phyloP scores from a whole-genome alignment of 2,797 vertebrate genomes.

The Atherinosoma microstoma region DNA sequence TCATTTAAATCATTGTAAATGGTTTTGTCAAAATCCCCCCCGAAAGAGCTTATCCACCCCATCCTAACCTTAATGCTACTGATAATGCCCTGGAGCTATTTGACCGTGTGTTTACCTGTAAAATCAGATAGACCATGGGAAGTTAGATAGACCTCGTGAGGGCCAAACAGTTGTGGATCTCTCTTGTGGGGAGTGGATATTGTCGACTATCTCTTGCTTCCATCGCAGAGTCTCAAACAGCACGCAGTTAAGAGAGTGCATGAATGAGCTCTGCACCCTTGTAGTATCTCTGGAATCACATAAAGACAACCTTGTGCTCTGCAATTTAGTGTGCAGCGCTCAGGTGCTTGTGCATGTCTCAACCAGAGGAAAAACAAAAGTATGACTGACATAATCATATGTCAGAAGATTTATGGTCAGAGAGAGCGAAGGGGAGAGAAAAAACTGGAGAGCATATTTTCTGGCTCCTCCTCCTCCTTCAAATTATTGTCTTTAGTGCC shows the following conservation, averaged over 20 bases:
- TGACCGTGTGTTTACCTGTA: conserved; percentile 78
- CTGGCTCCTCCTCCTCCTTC: conserved; percentile 61
- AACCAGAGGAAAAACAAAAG: conserved; percentile 86
- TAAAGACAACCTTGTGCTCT: conserved; percentile 84
- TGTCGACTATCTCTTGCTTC: conserved; percentile 74
- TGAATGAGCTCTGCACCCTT: conserved; percentile 71
- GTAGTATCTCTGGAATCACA: conserved; percentile 82
- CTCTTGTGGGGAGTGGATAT: conserved; percentile 79
- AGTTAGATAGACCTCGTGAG: conserved; percentile 76
- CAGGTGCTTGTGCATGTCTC: conserved; percentile 86
- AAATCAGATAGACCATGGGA: conserved; percentile 80
- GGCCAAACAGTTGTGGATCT: conserved; percentile 69
- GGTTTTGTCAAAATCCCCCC: conserved; percentile 57
- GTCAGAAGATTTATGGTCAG: conserved; percentile 85
- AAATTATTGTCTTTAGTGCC: conserved; percentile 81
- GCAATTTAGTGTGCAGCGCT: conserved; percentile 81
- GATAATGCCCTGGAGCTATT: conserved; percentile 73
- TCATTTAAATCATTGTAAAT: conserved; percentile 54
- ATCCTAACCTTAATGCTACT: conserved; percentile 60
- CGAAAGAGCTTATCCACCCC: conserved; percentile 43
- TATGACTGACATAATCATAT: conserved; percentile 86
- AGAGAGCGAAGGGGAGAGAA: conserved; percentile 67
- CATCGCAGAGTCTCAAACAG: conserved; percentile 72
- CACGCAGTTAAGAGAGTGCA: conserved; percentile 73
- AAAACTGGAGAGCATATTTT: conserved; percentile 74